Evolutionary conservation across 2,113 vertebrate species (phyloP).

Genomic region (Cottus gobio): DNA sequence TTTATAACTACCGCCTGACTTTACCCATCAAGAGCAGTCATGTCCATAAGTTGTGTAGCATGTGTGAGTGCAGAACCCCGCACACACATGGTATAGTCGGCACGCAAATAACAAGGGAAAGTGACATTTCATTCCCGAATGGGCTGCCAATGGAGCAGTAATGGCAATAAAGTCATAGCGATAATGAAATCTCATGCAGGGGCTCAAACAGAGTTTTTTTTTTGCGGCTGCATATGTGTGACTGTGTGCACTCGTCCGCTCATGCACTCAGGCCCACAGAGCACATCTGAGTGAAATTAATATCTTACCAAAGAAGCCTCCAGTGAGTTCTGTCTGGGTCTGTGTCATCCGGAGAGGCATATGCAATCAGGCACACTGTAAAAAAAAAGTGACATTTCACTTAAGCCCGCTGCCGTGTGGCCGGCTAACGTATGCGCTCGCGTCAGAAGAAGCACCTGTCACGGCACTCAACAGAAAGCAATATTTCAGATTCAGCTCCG

Average conservation of each 20-base stretch:
- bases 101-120: constrained; percentile 56
- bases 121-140: constrained; percentile 63
- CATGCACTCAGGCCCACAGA: constrained; percentile 40
- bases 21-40: constrained; percentile 21
- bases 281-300: constrained; percentile 70
- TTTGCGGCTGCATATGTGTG: constrained; percentile 9
- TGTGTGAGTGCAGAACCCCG: neutral
- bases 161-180: constrained; percentile 60
- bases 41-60: neutral
- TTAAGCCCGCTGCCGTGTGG: constrained; percentile 50
- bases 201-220: constrained; percentile 33
- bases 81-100: constrained; percentile 24
- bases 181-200: constrained; percentile 68
- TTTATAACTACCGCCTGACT: constrained; percentile 33
- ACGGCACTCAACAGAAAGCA: constrained; percentile 27
- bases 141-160: constrained; percentile 32
- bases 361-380: constrained; percentile 57
- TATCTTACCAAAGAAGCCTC: constrained; percentile 55
- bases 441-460: constrained; percentile 54
- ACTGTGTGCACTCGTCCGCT: constrained; percentile 58
- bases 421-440: constrained; percentile 26
- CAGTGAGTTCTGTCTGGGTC: constrained; percentile 34
- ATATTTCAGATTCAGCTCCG: constrained; percentile 43
- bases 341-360: constrained; percentile 44
- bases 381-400: constrained; percentile 70